These are phyloP conservation scores for Drosophila sucinea DNA, from an alignment of 1,140 invertebrate species.

Conservation along the genomic window DNA sequence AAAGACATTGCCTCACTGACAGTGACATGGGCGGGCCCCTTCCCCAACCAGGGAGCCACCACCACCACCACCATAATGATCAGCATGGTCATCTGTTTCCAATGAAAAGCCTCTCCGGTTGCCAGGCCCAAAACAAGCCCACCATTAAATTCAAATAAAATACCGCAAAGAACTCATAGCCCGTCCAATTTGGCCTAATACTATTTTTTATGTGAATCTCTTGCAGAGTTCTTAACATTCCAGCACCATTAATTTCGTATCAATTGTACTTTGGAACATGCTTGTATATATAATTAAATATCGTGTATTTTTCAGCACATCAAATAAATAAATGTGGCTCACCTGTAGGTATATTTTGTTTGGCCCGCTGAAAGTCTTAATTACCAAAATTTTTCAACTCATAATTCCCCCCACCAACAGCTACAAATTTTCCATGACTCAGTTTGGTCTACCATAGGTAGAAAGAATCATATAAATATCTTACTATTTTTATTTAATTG, in stretches of 20 bases:
- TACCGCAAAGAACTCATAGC: conserved; percentile 17
- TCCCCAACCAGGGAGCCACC: neutral
- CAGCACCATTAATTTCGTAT: conserved; percentile 23
- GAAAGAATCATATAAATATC: conserved; percentile 46
- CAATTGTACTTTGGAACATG: conserved; percentile 55
- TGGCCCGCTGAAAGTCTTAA: conserved; percentile 57
- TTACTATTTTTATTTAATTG: conserved; percentile 68
- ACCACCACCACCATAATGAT: no score
- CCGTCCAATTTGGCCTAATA: conserved; percentile 39
- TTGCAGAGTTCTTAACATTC: conserved; percentile 43
- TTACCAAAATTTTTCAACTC: conserved; percentile 56
- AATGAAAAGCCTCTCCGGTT: neutral
- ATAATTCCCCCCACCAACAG: conserved; percentile 27
- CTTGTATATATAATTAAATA: neutral
- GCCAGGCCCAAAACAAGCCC: conserved; percentile 48
- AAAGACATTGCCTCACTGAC: conserved; percentile 20
- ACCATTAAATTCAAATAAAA: conserved; percentile 55
- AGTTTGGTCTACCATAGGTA: conserved; percentile 40
- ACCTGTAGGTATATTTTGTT: conserved; percentile 60
- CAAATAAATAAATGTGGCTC: conserved; percentile 73
- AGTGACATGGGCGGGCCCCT: conserved; percentile 9
- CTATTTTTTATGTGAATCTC: conserved; percentile 50
- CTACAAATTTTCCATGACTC: conserved; percentile 30
- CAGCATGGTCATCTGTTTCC: conserved; percentile 8
- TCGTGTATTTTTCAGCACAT: conserved; percentile 40